Conservation (phyloP, 1,140 invertebrate species). For the Magallana angulata region DNA sequence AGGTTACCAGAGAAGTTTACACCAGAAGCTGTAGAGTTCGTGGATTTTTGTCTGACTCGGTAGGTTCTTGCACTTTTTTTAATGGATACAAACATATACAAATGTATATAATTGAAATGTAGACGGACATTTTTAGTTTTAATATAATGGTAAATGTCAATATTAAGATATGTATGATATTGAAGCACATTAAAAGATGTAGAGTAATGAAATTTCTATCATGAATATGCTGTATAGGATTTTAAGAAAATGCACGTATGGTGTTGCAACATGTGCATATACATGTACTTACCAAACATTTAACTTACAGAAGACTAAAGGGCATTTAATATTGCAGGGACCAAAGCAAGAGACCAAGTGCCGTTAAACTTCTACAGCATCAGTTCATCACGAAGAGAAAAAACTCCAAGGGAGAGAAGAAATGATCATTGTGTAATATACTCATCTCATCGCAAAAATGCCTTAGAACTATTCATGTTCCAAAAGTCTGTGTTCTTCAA, state of each 20-base stretch:
- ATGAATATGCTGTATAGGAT: too few relatives aligned
- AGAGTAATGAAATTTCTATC: too few relatives aligned
- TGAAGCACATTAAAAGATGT: too few relatives aligned
- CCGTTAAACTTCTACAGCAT: conserved; percentile 66
- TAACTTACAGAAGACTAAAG: neutral
- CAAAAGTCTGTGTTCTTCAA: conserved; percentile 1
- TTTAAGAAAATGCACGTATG: too few relatives aligned
- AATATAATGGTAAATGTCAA: too few relatives aligned
- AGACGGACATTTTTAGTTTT: too few relatives aligned
- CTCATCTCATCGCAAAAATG: neutral
- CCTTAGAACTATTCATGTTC: neutral
- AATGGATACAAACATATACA: too few relatives aligned
- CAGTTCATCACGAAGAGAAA: conserved; percentile 58
- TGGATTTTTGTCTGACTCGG: conserved; percentile 75
- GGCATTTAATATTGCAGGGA: conserved; percentile 61
- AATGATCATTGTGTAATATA: neutral
- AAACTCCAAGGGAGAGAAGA: conserved; percentile 34
- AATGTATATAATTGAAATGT: too few relatives aligned
- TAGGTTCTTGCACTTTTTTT: conserved; percentile 44
- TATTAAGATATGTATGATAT: too few relatives aligned
- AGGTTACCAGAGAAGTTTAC: conserved; percentile 73
- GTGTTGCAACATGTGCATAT: neutral
- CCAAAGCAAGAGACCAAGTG: conserved; percentile 67
- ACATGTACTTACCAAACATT: neutral
- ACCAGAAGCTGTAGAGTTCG: conserved; percentile 74